Evolutionary conservation across 2,888 invertebrate species (phyloP).

Genomic region (Macrophya annulata): DNA sequence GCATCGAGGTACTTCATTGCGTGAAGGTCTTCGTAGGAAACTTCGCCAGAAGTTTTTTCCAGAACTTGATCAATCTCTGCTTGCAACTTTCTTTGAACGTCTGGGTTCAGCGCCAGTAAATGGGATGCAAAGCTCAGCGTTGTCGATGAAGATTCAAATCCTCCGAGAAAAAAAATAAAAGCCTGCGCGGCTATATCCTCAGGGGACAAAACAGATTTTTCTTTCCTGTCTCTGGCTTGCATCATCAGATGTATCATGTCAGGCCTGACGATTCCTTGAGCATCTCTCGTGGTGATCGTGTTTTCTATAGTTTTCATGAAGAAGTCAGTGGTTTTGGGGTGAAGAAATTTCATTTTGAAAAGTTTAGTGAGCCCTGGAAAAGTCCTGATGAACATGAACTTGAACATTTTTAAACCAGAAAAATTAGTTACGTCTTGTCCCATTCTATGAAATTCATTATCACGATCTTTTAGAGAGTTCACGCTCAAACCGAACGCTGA

Average conservation of each 20-base stretch:
- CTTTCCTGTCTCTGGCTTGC: constrained; percentile 71
- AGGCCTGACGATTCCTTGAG: constrained; percentile 74
- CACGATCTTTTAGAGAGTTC: constrained; percentile 70
- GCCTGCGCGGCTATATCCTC: constrained; percentile 44
- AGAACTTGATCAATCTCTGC: constrained; percentile 62
- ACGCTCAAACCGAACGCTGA: constrained; percentile 71
- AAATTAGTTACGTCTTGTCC: constrained; percentile 78
- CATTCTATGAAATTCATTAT: constrained; percentile 71
- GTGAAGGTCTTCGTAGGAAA: constrained; percentile 78
- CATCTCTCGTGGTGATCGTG: constrained; percentile 60
- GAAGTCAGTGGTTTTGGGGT: constrained; percentile 61
- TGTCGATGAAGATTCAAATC: constrained; percentile 62
- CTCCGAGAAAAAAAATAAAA: constrained; percentile 58
- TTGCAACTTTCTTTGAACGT: constrained; percentile 62
- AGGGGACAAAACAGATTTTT: background rate
- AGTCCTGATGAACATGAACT: constrained; percentile 72
- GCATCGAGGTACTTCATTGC: constrained; percentile 82
- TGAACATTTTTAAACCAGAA: constrained; percentile 65
- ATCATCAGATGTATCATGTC: constrained; percentile 82
- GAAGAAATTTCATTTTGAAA: constrained; percentile 73
- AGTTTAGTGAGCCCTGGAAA: constrained; percentile 73
- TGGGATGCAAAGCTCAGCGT: constrained; percentile 39
- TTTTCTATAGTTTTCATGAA: constrained; percentile 58
- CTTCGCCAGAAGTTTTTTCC: constrained; percentile 71
- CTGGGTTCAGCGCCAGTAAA: constrained; percentile 60